Percentiles rank a stretch among this genome's conserved stretches.
phyloP scores from a whole-genome alignment of 2,797 vertebrate species.

The Acomys russatus region DNA sequence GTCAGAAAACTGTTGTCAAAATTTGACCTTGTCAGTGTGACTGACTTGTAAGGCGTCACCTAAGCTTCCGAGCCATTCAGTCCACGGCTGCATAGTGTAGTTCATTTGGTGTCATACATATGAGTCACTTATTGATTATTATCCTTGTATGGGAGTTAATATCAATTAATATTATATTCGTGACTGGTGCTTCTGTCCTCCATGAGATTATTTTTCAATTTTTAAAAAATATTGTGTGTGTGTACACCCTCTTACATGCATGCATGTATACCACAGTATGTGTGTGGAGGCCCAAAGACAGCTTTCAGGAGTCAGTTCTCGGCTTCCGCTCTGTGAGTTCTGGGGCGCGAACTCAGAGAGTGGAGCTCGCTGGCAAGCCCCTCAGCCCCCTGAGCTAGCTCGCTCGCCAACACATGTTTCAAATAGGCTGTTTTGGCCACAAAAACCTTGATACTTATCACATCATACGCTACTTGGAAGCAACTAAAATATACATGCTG shows the following conservation, averaged over 20 bases:
- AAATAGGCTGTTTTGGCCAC: slow-evolving; percentile 21
- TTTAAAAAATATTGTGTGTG: background rate
- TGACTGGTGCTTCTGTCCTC: background rate
- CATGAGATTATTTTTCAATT: background rate
- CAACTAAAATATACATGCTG: background rate
- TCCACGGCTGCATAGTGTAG: background rate
- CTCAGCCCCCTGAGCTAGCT: no score
- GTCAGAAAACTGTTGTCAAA: slow-evolving; percentile 19
- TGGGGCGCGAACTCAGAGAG: background rate
- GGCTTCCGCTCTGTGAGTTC: background rate
- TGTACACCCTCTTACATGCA: background rate
- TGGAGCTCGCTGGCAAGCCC: background rate
- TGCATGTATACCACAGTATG: no score
- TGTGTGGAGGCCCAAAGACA: background rate
- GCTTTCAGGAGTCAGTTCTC: background rate
- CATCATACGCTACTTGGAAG: background rate
- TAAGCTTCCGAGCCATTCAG: slow-evolving; percentile 34
- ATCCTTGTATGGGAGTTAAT: slow-evolving; percentile 24
- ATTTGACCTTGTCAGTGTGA: slow-evolving; percentile 46
- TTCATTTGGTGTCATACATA: background rate
- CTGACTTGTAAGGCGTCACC: slow-evolving; percentile 1
- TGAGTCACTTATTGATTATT: slow-evolving; percentile 19
- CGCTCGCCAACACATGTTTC: background rate
- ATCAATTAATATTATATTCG: background rate
- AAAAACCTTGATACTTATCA: slow-evolving; percentile 37